Evolutionary conservation across 2,888 invertebrate genomes (phyloP).

Genomic region (Abrostola triplasia): DNA sequence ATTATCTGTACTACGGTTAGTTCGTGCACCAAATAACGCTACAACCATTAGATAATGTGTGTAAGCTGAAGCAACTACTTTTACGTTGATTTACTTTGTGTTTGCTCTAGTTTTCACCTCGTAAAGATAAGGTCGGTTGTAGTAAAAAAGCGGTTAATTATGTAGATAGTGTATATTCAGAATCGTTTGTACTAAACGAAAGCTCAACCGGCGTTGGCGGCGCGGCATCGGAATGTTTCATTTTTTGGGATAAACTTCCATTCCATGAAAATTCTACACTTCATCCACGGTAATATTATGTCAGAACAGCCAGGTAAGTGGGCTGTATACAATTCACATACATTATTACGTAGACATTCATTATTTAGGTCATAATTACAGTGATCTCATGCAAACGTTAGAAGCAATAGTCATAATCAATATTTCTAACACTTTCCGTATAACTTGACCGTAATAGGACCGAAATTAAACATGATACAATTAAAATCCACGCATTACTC

Average conservation of each 20-base stretch:
- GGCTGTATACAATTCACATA: no score
- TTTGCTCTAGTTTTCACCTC: constrained; percentile 45
- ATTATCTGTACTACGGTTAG: constrained; percentile 42
- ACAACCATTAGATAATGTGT: constrained; percentile 31
- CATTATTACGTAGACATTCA: no score
- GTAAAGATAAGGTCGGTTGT: constrained; percentile 39
- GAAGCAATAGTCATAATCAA: constrained; percentile 17
- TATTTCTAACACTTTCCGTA: constrained; percentile 19
- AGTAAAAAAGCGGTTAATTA: constrained; percentile 15
- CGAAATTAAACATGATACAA: constrained; percentile 7
- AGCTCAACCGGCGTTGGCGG: no score
- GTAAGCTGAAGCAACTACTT: constrained; percentile 18
- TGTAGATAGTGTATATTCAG: constrained; percentile 4
- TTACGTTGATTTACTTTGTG: constrained; percentile 42
- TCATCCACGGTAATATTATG: no score
- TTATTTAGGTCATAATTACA: neutral
- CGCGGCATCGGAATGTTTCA: neutral
- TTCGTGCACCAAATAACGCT: constrained; percentile 53
- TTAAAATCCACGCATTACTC: neutral
- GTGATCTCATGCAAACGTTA: neutral
- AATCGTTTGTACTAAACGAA: constrained; percentile 2
- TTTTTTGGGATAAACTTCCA: neutral
- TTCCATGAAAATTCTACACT: no score
- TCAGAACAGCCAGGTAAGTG: no score
- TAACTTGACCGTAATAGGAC: constrained; percentile 2